Evolutionary conservation across 2,888 invertebrate genomes (phyloP).

Genomic region (Altica lythri): DNA sequence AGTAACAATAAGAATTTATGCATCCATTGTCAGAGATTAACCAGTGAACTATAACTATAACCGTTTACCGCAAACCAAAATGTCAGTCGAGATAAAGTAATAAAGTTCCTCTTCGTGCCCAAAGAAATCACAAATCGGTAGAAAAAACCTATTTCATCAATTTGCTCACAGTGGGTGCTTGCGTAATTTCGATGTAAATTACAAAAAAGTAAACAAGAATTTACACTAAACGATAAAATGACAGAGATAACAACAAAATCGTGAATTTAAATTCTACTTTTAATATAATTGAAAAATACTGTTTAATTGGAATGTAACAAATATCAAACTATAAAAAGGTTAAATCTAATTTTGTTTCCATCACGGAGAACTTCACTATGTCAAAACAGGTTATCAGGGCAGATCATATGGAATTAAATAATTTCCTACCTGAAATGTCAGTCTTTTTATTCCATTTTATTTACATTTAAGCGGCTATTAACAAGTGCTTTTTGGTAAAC

Average conservation of each 20-base stretch:
- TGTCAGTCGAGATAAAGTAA: constrained; percentile 44
- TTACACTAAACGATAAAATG: constrained; percentile 15
- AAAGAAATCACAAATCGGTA: constrained; percentile 35
- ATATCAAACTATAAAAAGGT: too few species aligned
- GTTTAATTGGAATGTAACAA: too few species aligned
- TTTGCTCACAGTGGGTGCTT: constrained; percentile 24
- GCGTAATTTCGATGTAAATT: constrained; percentile 25
- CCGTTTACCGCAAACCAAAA: constrained; percentile 41
- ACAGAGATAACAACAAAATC: constrained; percentile 18
- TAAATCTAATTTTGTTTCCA: too few species aligned
- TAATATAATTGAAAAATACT: constrained; percentile 3
- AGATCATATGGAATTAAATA: too few species aligned
- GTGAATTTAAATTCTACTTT: constrained; percentile 15
- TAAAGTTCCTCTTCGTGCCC: constrained; percentile 48
- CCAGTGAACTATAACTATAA: constrained; percentile 49
- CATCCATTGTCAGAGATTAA: constrained; percentile 48
- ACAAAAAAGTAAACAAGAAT: constrained; percentile 21
- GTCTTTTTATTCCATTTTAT: too few species aligned
- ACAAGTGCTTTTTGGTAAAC: too few species aligned
- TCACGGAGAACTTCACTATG: too few species aligned
- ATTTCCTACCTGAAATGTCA: too few species aligned
- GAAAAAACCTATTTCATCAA: constrained; percentile 33
- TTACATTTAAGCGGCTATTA: too few species aligned
- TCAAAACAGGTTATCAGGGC: too few species aligned
- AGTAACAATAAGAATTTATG: constrained; percentile 48